These are phyloP conservation scores for Papilio glaucus DNA, from an alignment of 1,140 invertebrate species.

Conservation along the genomic window DNA sequence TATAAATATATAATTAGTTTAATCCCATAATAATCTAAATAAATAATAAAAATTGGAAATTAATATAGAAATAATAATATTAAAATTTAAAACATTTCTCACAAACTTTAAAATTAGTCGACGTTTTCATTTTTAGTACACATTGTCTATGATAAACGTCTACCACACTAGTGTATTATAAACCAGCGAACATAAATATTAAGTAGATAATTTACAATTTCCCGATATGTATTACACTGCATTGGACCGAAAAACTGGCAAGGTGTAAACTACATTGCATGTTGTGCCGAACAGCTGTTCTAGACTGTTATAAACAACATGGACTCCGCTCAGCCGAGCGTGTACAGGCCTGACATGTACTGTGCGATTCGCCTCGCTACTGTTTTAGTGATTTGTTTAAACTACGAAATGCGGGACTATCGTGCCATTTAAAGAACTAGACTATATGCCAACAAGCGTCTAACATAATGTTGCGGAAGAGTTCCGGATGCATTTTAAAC, in stretches of 20 bases:
- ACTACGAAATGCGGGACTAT: neutral
- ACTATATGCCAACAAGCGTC: too few species aligned
- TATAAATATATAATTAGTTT: too few species aligned
- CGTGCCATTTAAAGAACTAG: neutral
- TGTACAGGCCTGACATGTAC: neutral
- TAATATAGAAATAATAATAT: too few species aligned
- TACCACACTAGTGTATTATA: neutral
- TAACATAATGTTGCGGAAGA: too few species aligned
- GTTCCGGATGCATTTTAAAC: too few species aligned
- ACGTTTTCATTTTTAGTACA: too few species aligned
- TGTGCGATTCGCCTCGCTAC: neutral
- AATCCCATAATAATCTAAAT: too few species aligned
- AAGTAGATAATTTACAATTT: slow-evolving; percentile 4
- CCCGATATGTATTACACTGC: neutral
- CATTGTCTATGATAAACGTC: too few species aligned
- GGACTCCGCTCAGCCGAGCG: neutral
- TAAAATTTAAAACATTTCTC: too few species aligned
- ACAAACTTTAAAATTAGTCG: too few species aligned
- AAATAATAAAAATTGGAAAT: too few species aligned
- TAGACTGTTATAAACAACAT: slow-evolving; percentile 23
- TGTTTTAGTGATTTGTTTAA: neutral
- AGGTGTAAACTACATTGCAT: slow-evolving; percentile 21
- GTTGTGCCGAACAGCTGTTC: slow-evolving; percentile 24
- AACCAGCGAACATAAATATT: neutral
- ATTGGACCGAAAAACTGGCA: slow-evolving; percentile 13